Base-by-base conservation (phyloP, 2,888 invertebrate genomes). In the Sinelater perroti region DNA sequence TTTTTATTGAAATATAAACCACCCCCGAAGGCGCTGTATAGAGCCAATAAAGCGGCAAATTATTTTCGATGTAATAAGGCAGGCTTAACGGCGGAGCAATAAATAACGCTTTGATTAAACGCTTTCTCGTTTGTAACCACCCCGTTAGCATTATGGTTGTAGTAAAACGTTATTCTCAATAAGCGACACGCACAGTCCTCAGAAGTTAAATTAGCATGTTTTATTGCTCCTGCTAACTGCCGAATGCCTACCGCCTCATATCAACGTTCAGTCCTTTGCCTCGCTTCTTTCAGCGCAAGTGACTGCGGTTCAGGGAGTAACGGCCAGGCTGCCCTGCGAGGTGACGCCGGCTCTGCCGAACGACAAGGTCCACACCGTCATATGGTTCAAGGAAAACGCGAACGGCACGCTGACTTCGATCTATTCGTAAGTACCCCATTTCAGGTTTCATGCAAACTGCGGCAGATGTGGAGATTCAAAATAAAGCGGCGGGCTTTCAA, bases 261-360 rank as follows among this genome's bases (percentile, higher is more conserved):
- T 26, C 10, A 2, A 4, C 10, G 10, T 26, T 26, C 5, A 4
- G 2, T 5, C 17, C 58, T 61, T 63, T 56, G 64, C 1, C 2
- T 11, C n/a, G n/a, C 2, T 7, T 3, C 64, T 74, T 74, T 11
- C 77, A 78, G 78, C 72, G 14, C 72, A 72, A 53, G 77, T 83
- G 40, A 81, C 83, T 69, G 84, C 83, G 31, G 84, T 85, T 54
- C 81, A 82, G 60, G 84, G 85, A n/a, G 82, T 81, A 55, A 78
- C 80, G 42, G 85, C 84, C 40, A 83, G 83, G 70, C 77, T 86
- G 61, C 84, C 85, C 3, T 86, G 86, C 72, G 83, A 85, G 75
- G 81, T 85, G 58, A 80, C 80, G 42, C 82, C 84, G n/a, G 80
- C 83, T 7, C 72, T 81, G 40, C 71, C 79, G 3, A 83, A 81